Evolutionary conservation across 1,140 invertebrate genomes (phyloP), one percentile per base, ranked within the genome.

Genomic region (Drosophila pachea): DNA sequence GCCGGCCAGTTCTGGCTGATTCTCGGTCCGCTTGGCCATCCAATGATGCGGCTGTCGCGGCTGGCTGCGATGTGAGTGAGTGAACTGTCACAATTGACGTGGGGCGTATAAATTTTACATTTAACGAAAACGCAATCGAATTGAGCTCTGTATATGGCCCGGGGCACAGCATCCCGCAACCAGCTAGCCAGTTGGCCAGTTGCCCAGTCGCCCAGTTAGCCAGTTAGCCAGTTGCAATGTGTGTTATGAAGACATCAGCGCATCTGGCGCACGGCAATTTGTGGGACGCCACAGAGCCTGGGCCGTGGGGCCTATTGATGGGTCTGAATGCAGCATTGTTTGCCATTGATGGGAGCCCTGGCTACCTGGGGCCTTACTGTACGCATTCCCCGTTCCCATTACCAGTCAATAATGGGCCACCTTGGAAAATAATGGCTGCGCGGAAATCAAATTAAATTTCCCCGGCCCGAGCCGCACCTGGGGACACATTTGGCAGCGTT

Each of bases 61-160:
- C 68, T 62, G 70, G 64, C 72, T 68, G 67, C 65, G 47, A 68
- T 73, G 65, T 79, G 81, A 86, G 76, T 86, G 81, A 86, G 82
- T 86, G 81, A 86, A 86, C 81, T 86, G 81, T 86, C 81, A 86
- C 76, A 86, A 86, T 75, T 86, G 81, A 86, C 81, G 81, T 86
- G 81, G 76, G 81, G 81, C 81, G 81, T 86, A 86, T 86, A 86
- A 86, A 86, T 86, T 86, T 86, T 86, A 86, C 81, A 86, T 86
- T 86, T 86, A 86, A 86, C 81, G 82, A 86, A 86, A 86, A 86
- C 81, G 76, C 81, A 86, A 86, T 87, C 84, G 84, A 87, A 87
- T 87, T 87, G 84, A 74, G 79, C 82, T 74, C 84, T 87, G 74
- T 87, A 83, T 83, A 86, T 86, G 79, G 79, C 16, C 65, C 53